Evolutionary conservation across 2,888 invertebrate genomes (phyloP), one percentile per base, ranked within the genome.

Genomic region (Heliconius hortense): DNA sequence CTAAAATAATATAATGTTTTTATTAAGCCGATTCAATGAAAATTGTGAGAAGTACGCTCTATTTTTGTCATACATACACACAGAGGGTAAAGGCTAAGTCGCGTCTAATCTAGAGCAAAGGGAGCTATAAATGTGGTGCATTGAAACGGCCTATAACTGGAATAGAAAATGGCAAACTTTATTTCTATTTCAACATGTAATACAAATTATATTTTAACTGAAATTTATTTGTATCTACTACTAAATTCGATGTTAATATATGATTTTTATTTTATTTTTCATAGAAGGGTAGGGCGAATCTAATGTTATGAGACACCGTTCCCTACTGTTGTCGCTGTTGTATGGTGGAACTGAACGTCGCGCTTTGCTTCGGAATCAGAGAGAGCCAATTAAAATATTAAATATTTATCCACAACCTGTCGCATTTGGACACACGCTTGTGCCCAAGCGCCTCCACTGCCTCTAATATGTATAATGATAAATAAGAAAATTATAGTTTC

Each of bases 101-200:
- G 48, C 56, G 59, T 71, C 39, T 71, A 71, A 71, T 71, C 43
- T 71, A 60, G 39, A 39, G 59, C 71, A 71, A 71, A 59, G 71
- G 71, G 71, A 71, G 71, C 43, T 71, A 71, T 62, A 69, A 69
- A 71, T 71, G 60, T 71, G 39, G 26, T 62, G 60, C 59, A 71
- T 71, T 26, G 60, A 71, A 71, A 26, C 26, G 31, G 60, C 71
- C 48, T 71, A 71, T 62, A 71, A 71, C 60, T 60, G 60, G 71
- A 39, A 39, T 26, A 26, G 59, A 59, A 71, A 71, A 71, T 71
- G 21, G 60, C 60, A 62, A 71, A 62, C 39, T 71, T 62, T 71
- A 71, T 60, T 71, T 60, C 26, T 59, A 26, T 8, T 39, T 60
- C 21, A 59, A 60, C 71, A 59, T 39, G 35, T 71, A 60, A 39